A percentile compares a stretch with the other conserved stretches of the same genome.
phyloP scores from a whole-genome alignment of 2,888 invertebrate genomes.

The Rhingia rostrata region DNA sequence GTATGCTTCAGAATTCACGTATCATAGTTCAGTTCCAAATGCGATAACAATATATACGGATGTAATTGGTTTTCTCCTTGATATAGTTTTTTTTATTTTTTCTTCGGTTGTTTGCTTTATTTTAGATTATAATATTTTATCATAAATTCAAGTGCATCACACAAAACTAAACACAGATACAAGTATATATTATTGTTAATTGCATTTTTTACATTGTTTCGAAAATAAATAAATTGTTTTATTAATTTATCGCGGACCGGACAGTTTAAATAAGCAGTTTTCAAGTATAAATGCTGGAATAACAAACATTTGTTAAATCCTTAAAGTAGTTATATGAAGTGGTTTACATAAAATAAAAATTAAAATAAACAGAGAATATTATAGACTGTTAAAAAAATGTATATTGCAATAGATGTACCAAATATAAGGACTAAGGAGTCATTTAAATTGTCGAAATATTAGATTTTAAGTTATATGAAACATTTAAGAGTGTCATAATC shows the following conservation, averaged over 20 bases:
- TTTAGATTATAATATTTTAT: constrained; percentile 2
- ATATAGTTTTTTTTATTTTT: constrained; percentile 1
- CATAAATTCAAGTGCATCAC: constrained; percentile 50
- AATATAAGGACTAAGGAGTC: no score
- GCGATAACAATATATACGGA: constrained; percentile 9
- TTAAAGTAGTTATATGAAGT: not conserved
- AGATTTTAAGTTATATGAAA: no score
- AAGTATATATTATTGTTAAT: constrained; percentile 23
- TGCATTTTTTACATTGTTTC: constrained; percentile 1
- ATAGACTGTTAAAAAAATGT: not conserved
- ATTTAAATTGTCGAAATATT: no score
- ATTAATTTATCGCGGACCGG: constrained; percentile 1
- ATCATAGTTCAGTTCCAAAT: constrained; percentile 17
- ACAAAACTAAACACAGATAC: constrained; percentile 54
- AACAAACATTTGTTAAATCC: not conserved
- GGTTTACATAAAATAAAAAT: not conserved
- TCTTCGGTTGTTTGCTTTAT: constrained; percentile 11
- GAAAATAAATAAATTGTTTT: constrained; percentile 13
- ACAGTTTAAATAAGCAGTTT: not conserved
- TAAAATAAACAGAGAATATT: not conserved
- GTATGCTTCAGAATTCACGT: not conserved
- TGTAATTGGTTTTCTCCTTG: constrained; percentile 50
- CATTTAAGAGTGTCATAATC: no score
- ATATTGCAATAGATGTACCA: no score
- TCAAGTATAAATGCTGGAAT: not conserved